Percentiles rank a stretch among this genome's conserved stretches.
These are phyloP conservation scores for Aldabrachelys gigantea DNA, from an alignment of 2,113 vertebrate species.

Conservation along the genomic window DNA sequence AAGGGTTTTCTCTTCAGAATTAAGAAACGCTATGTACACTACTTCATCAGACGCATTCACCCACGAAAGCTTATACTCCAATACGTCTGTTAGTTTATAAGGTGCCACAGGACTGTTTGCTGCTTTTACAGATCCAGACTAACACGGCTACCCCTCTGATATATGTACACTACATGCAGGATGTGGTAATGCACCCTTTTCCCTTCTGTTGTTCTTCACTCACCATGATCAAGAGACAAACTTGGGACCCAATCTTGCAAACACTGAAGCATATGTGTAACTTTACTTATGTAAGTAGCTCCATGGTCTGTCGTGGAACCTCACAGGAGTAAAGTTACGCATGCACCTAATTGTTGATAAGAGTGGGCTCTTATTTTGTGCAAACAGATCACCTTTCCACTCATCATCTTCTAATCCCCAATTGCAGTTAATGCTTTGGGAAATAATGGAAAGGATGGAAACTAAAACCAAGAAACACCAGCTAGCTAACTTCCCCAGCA, in stretches of 20 bases:
- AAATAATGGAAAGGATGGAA: not conserved
- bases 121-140: no score
- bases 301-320: not conserved
- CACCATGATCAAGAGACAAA: not conserved
- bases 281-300: not conserved
- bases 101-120: no score
- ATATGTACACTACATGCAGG: accelerated
- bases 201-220: not conserved
- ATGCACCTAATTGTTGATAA: not conserved
- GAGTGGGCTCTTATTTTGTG: not conserved
- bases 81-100: no score
- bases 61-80: no score
- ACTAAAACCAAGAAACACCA: not conserved
- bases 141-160: no score
- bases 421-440: not conserved
- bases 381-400: not conserved
- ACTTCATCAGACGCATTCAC: not conserved
- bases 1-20: not conserved
- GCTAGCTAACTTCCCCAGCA: not conserved
- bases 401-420: not conserved
- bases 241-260: not conserved
- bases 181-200: not conserved
- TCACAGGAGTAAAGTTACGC: not conserved
- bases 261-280: not conserved
- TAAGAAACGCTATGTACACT: accelerated